phyloP scores from a whole-genome alignment of 1,140 invertebrate species.

The Caenorhabditis inopinata region DNA sequence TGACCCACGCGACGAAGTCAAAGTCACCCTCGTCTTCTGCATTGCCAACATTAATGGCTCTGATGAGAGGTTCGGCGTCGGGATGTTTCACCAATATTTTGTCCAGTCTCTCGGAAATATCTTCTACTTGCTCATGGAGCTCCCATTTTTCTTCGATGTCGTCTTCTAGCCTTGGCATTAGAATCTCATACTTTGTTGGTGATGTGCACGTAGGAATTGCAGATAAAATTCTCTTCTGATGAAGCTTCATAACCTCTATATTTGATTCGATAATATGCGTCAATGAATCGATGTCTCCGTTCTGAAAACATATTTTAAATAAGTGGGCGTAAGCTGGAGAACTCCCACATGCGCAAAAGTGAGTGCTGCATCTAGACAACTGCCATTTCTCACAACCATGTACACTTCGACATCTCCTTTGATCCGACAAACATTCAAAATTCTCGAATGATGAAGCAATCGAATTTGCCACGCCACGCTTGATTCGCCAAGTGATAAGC shows the following conservation, averaged over 20 bases:
- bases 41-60: neutral
- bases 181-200: slow-evolving; percentile 7
- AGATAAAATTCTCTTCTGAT: neutral
- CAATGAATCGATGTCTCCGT: neutral
- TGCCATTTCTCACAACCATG: neutral
- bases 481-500: neutral
- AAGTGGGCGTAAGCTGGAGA: neutral
- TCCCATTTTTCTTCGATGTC: neutral
- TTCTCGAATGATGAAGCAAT: neutral
- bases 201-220: neutral
- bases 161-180: neutral
- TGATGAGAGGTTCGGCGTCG: neutral
- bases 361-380: neutral
- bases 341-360: slow-evolving; percentile 5
- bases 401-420: neutral
- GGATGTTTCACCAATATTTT: neutral
- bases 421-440: neutral
- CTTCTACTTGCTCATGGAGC: neutral
- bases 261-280: slow-evolving; percentile 1
- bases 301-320: slow-evolving; percentile 3
- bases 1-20: neutral
- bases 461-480: slow-evolving; percentile 10
- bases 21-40: neutral
- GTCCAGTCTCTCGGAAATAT: neutral
- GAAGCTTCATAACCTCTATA: neutral